Percentiles rank a stretch among this genome's conserved stretches.
These are phyloP conservation scores for Leptinotarsa haldemani DNA, from an alignment of 2,888 invertebrate genomes.

Conservation along the genomic window DNA sequence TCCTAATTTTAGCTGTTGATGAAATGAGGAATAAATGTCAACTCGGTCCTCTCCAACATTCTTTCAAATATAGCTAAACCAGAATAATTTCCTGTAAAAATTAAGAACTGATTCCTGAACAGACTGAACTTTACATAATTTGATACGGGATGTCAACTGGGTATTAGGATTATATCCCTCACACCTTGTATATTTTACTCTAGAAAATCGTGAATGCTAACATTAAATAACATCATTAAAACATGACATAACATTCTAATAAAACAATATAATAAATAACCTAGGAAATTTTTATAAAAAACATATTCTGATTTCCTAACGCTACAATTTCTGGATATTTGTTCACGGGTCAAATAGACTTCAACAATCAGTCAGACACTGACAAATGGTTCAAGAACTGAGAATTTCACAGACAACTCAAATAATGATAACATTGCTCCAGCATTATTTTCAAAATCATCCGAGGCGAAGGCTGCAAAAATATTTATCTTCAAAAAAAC, in stretches of 20 bases:
- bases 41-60: neutral
- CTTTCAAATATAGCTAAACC: too few relatives aligned
- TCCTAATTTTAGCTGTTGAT: neutral
- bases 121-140: neutral
- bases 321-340: slow-evolving; percentile 26
- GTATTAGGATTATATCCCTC: neutral
- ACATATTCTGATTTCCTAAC: slow-evolving; percentile 38
- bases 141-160: neutral
- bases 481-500: slow-evolving; percentile 16
- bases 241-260: slow-evolving; percentile 46
- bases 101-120: too few relatives aligned
- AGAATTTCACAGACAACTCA: slow-evolving; percentile 13
- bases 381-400: slow-evolving; percentile 14
- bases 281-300: slow-evolving; percentile 45
- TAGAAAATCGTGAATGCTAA: slow-evolving; percentile 31
- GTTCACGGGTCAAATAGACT: neutral
- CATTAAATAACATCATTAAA: slow-evolving; percentile 46
- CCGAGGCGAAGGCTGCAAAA: neutral
- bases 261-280: slow-evolving; percentile 47
- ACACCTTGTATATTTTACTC: slow-evolving; percentile 22
- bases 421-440: neutral
- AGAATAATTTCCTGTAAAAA: too few relatives aligned
- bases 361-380: neutral
- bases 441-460: neutral
- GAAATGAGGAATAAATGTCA: too few relatives aligned